Base-by-base conservation (phyloP, 1,140 invertebrate genomes). In the Leptoteleia sp. region DNA sequence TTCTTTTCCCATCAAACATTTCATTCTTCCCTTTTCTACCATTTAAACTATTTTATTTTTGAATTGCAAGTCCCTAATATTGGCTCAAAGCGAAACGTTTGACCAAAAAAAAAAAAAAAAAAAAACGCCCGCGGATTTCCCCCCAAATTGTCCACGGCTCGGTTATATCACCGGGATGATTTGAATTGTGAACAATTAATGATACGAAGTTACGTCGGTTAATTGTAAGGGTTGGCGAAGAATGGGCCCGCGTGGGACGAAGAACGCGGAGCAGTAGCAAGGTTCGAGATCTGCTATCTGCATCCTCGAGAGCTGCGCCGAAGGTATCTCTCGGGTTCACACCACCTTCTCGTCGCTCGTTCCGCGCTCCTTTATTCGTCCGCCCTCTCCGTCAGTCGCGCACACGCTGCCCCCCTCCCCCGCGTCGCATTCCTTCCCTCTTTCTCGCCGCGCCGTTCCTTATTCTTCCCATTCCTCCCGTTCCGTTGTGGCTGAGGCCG, bases 221-320 rank as follows among this genome's bases (percentile, higher is more conserved):
- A 88, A 88, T 88, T 86, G 85, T 82, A 67, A 82, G 72, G 82
- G 78, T 81, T 81, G 71, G 77, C 42, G 42, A 72, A 79, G 77
- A 77, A 81, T 48, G 76, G 79, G 35, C 3, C 47, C 72, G 82
- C 76, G 82, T 83, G 81, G 81, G 77, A 76, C 79, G 80, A 76
- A 52, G 68, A 70, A 77, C 76, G 76, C 33, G 16, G 22, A 47
- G 73, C 64, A 83, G 84, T 80, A 59, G 70, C 82, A 78, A 72
- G 78, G 42, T 78, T 81, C 42, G 72, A 85, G 85, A 85, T 86
- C 84, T 62, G 77, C 80, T 85, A 87, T 87, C 85, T 84, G 80
- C 54, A 79, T 68, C 64, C 67, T 72, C 77, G 59, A 70, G 83
- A 72, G 73, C 72, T 47, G 57, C 43, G 68, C 71, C 50, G 73